Evolutionary conservation across 2,113 vertebrate species (phyloP).

Genomic region (rat (Rattus norvegicus)): GRCr8 NC_086022.1:136761001-136761500

Average conservation of each 20-base stretch:
- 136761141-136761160: background rate
- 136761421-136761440: background rate
- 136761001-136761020: background rate
- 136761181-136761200: background rate
- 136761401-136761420: background rate
- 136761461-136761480: background rate
- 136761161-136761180: background rate
- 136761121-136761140: background rate
- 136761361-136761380: background rate
- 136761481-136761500: background rate
- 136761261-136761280: background rate
- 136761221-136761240: background rate
- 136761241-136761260: background rate
- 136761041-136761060: background rate
- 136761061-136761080: background rate
- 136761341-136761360: background rate
- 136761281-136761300: background rate
- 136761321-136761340: accelerated
- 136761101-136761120: background rate
- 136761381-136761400: background rate
- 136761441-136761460: background rate
- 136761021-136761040: too few relatives aligned
- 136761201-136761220: too few relatives aligned
- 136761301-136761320: background rate
- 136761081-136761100: background rate